phyloP scores from a whole-genome alignment of 2,797 vertebrate genomes.

The Orestias chungarensis region DNA sequence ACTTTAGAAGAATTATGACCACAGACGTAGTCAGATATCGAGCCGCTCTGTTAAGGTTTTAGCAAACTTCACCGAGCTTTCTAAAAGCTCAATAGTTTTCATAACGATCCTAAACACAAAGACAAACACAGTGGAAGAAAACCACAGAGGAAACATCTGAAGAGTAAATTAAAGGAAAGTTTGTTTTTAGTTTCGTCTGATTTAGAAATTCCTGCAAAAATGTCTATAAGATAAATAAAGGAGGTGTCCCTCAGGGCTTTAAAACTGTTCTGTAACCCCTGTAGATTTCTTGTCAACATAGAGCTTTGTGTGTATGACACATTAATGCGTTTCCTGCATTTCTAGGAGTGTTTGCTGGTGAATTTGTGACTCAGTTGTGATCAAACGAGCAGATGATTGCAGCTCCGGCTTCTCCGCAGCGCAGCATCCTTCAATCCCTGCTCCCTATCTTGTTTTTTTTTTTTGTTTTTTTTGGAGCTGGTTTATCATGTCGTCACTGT shows the following conservation, averaged over 20 bases:
- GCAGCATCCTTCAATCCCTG: conserved; percentile 3
- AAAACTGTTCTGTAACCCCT: background rate
- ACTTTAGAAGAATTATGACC: background rate
- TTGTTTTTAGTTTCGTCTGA: too few species aligned
- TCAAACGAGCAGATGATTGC: conserved; percentile 10
- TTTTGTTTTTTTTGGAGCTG: background rate
- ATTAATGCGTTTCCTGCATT: background rate
- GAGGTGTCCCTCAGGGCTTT: background rate
- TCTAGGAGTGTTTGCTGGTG: too few species aligned
- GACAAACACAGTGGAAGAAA: too few species aligned
- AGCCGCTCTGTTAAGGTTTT: too few species aligned
- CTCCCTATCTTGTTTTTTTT: background rate
- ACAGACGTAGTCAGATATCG: too few species aligned
- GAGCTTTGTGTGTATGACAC: background rate
- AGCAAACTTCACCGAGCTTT: too few species aligned
- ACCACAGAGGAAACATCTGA: too few species aligned
- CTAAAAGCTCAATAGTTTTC: too few species aligned
- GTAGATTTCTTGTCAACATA: background rate
- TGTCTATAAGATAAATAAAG: too few species aligned
- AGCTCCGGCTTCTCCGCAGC: background rate
- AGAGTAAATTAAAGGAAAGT: too few species aligned
- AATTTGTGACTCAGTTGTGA: background rate
- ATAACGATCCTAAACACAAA: too few species aligned
- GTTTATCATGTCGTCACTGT: background rate
- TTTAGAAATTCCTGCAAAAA: too few species aligned